Conservation (phyloP, 2,797 vertebrate genomes). For the Tragopan temminckii region DNA sequence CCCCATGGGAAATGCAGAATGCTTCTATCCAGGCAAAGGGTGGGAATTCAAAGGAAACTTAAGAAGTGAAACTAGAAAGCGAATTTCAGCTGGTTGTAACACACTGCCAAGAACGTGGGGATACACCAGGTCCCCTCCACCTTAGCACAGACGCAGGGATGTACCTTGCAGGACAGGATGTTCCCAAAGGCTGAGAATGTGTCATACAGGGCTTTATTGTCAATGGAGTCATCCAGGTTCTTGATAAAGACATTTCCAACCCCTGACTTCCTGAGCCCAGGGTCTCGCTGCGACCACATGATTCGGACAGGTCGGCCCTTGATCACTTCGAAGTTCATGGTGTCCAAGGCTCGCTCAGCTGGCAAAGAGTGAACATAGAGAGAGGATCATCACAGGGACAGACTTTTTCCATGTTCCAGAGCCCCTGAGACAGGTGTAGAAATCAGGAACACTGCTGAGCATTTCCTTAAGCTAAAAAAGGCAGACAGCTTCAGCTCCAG, state of each 20-base stretch:
- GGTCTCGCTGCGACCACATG: constrained; percentile 99
- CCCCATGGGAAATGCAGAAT: background rate
- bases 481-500: background rate
- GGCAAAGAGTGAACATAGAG: background rate
- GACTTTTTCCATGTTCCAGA: background rate
- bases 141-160: rapidly evolving
- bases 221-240: constrained; percentile 98
- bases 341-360: constrained; percentile 97
- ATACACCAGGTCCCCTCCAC: background rate
- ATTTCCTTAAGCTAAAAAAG: background rate
- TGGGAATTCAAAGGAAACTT: background rate
- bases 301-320: constrained; percentile 96
- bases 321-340: constrained; percentile 98
- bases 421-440: background rate
- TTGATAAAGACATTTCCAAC: constrained; percentile 98
- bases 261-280: constrained; percentile 94
- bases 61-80: background rate
- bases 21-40: background rate
- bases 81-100: background rate
- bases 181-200: constrained; percentile 97
- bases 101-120: rapidly evolving
- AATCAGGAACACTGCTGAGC: background rate
- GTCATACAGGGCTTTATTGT: constrained; percentile 97
- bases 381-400: background rate
- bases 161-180: constrained; percentile 98